phyloP scores from a whole-genome alignment of 1,140 invertebrate species.

The Muscidifurax raptorellus region DNA sequence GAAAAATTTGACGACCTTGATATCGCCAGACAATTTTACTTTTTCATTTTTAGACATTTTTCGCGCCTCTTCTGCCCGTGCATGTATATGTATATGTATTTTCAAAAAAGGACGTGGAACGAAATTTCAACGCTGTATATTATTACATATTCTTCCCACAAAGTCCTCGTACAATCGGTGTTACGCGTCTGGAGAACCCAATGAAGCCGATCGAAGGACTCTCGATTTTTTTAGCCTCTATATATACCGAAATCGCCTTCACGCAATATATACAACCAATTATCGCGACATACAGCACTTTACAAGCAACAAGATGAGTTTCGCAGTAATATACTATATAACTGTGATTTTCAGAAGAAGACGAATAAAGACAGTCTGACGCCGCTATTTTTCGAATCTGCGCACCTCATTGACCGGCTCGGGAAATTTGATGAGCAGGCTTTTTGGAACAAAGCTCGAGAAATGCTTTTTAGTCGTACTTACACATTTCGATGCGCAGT shows the following conservation, averaged over 20 bases:
- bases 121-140: too few species aligned
- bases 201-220: background rate
- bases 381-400: background rate
- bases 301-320: too few species aligned
- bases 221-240: background rate
- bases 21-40: background rate
- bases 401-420: background rate
- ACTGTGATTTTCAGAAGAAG: too few species aligned
- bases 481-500: slow-evolving; percentile 9
- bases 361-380: background rate
- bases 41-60: background rate
- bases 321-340: too few species aligned
- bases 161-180: too few species aligned
- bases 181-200: background rate
- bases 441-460: background rate
- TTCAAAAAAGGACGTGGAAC: background rate
- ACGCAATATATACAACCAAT: too few species aligned
- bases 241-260: background rate
- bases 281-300: too few species aligned
- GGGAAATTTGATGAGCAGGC: background rate
- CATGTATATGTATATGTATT: too few species aligned
- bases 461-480: background rate
- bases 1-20: background rate
- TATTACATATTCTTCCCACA: too few species aligned
- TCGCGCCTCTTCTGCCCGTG: too few species aligned